Conservation (phyloP, 2,113 vertebrate species). For the Arothron firmamentum region DNA sequence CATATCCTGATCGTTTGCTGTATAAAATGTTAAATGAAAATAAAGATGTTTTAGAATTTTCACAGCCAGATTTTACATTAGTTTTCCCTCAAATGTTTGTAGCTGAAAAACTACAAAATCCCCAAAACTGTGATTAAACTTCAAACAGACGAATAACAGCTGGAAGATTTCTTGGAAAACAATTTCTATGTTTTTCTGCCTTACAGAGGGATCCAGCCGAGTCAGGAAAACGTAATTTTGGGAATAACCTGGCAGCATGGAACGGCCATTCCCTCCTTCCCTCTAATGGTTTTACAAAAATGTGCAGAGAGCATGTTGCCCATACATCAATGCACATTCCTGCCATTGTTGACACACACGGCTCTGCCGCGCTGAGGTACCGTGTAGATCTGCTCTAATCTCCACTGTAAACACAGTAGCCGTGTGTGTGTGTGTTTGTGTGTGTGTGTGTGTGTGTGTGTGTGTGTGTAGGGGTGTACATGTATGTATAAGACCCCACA, state of each 20-base stretch:
- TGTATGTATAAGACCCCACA: constrained; percentile 39
- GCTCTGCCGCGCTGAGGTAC: constrained; percentile 43
- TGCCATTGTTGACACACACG: constrained; percentile 53
- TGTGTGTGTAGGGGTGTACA: constrained; percentile 11
- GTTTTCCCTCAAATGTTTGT: no score
- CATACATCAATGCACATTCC: constrained; percentile 32
- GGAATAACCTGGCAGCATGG: background rate
- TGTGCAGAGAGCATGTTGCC: constrained; percentile 26
- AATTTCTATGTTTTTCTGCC: no score
- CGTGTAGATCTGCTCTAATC: constrained; percentile 58
- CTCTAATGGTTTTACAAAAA: constrained; percentile 27
- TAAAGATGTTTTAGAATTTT: no score
- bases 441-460: constrained; percentile 15
- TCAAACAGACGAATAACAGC: background rate
- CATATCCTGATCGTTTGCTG: no score
- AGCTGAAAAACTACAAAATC: no score
- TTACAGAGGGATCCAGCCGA: no score
- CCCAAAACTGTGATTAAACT: background rate
- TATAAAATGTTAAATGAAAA: no score
- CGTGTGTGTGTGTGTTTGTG: constrained; percentile 13
- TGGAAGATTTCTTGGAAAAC: background rate
- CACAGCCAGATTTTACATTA: no score
- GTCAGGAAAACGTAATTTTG: no score
- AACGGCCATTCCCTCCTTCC: constrained; percentile 31
- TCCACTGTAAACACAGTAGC: constrained; percentile 55